A percentile compares a stretch with the other conserved stretches of the same genome.
phyloP scores from a whole-genome alignment of 2,888 invertebrate species.

The Merodon equestris region DNA sequence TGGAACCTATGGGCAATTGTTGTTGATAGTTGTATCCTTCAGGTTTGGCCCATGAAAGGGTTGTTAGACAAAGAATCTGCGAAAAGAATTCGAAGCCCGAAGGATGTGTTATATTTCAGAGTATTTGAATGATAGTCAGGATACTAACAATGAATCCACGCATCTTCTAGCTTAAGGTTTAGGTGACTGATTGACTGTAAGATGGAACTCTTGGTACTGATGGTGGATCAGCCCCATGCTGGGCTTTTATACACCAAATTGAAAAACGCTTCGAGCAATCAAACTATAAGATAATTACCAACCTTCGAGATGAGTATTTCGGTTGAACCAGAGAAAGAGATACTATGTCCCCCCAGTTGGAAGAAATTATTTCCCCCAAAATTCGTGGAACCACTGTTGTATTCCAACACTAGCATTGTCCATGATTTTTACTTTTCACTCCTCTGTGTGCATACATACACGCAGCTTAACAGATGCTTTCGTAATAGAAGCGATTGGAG shows the following conservation, averaged over 20 bases:
- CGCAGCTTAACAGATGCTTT: conserved; percentile 45
- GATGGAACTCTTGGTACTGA: conserved; percentile 56
- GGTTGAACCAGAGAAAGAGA: background rate
- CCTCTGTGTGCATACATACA: conserved; percentile 36
- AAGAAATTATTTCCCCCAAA: conserved; percentile 56
- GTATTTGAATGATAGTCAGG: background rate
- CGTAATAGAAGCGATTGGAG: conserved; percentile 41
- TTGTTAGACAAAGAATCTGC: conserved; percentile 75
- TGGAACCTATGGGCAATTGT: conserved; percentile 25
- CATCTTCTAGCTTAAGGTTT: conserved; percentile 70
- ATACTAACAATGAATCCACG: conserved; percentile 77
- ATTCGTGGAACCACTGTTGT: conserved; percentile 19
- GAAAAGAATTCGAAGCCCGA: too few species aligned
- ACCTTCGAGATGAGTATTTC: conserved; percentile 53
- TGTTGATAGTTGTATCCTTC: conserved; percentile 77
- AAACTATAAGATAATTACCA: conserved; percentile 56
- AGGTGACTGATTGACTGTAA: conserved; percentile 32
- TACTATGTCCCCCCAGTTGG: conserved; percentile 30
- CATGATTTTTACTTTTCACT: conserved; percentile 10
- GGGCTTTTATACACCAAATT: conserved; percentile 56
- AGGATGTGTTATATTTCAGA: too few species aligned
- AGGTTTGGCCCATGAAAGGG: conserved; percentile 75
- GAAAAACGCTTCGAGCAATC: conserved; percentile 54
- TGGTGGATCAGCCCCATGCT: conserved; percentile 40
- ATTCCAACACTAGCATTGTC: conserved; percentile 41